Evolutionary conservation across 2,888 invertebrate genomes (phyloP).

Genomic region (Acrobasis consociella): DNA sequence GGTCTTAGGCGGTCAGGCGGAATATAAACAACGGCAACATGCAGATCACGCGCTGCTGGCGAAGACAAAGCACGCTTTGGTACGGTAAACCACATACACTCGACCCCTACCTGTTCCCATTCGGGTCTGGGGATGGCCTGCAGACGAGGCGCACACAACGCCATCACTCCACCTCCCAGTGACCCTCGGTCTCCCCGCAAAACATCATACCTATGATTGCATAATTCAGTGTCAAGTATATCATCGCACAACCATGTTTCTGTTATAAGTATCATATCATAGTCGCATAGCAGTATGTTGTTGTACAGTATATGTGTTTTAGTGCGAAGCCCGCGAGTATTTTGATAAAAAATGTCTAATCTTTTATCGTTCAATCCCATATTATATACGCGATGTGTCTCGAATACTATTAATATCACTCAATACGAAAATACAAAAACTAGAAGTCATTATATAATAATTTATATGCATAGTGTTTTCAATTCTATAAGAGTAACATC

Average conservation of each 20-base stretch:
- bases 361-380: slow-evolving; percentile 7
- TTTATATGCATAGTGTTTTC: too few relatives aligned
- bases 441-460: too few relatives aligned
- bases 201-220: slow-evolving; percentile 24
- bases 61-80: slow-evolving; percentile 7
- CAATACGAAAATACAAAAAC: not conserved
- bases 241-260: slow-evolving; percentile 28
- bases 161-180: slow-evolving; percentile 29
- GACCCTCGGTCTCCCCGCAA: slow-evolving; percentile 28
- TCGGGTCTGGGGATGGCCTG: slow-evolving; percentile 19
- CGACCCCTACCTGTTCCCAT: slow-evolving; percentile 16
- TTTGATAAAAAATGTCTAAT: slow-evolving; percentile 28
- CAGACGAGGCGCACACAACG: slow-evolving; percentile 4
- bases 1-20: slow-evolving; percentile 6
- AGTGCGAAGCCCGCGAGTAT: slow-evolving; percentile 28
- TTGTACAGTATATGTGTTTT: slow-evolving; percentile 27
- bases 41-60: slow-evolving; percentile 10
- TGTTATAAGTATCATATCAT: slow-evolving; percentile 19
- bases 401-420: not conserved
- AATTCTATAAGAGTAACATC: too few relatives aligned
- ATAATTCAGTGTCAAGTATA: slow-evolving; percentile 27
- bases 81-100: slow-evolving; percentile 26
- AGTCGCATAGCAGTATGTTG: slow-evolving; percentile 16
- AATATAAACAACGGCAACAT: slow-evolving; percentile 23
- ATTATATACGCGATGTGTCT: not conserved